These are phyloP conservation scores for Ormyrus rosae DNA, from an alignment of 2,888 invertebrate species.

Conservation along the genomic window DNA sequence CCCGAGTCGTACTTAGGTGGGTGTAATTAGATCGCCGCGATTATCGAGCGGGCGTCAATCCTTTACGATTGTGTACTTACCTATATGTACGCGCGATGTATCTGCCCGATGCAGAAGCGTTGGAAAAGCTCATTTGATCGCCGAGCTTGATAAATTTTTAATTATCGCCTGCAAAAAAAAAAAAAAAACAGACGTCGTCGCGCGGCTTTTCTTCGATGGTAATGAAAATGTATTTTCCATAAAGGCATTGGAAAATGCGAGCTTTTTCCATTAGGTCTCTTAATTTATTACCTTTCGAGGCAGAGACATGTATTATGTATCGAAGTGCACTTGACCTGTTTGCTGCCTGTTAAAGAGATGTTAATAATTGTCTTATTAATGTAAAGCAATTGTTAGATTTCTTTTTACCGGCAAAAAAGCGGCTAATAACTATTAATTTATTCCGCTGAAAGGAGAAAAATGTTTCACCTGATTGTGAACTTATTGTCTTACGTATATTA, in stretches of 20 bases:
- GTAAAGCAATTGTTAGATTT: not conserved
- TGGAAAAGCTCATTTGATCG: slow-evolving; percentile 13
- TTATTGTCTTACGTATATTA: no score
- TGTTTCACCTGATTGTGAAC: no score
- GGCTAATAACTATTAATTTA: not conserved
- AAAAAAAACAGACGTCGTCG: no score
- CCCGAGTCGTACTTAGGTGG: slow-evolving; percentile 9
- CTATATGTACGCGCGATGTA: not conserved
- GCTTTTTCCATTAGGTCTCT: slow-evolving; percentile 45
- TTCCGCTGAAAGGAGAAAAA: no score
- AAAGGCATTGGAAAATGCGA: slow-evolving; percentile 37
- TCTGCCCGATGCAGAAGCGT: slow-evolving; percentile 1
- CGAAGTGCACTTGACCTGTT: slow-evolving; percentile 47
- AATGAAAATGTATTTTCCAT: slow-evolving; percentile 18
- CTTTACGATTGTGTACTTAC: not conserved
- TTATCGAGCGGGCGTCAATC: not conserved
- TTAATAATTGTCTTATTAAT: not conserved
- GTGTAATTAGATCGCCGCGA: slow-evolving; percentile 43
- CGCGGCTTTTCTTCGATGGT: not conserved
- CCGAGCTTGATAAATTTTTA: slow-evolving; percentile 45
- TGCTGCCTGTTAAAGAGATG: not conserved
- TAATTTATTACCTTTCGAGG: slow-evolving; percentile 35
- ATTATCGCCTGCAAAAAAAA: slow-evolving; percentile 19
- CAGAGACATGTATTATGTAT: not conserved
- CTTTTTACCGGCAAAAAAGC: not conserved